Percentiles rank a stretch among this genome's conserved stretches.
These are phyloP conservation scores for Hydropotes inermis DNA, from an alignment of 2,113 vertebrate genomes.

Conservation along the genomic window DNA sequence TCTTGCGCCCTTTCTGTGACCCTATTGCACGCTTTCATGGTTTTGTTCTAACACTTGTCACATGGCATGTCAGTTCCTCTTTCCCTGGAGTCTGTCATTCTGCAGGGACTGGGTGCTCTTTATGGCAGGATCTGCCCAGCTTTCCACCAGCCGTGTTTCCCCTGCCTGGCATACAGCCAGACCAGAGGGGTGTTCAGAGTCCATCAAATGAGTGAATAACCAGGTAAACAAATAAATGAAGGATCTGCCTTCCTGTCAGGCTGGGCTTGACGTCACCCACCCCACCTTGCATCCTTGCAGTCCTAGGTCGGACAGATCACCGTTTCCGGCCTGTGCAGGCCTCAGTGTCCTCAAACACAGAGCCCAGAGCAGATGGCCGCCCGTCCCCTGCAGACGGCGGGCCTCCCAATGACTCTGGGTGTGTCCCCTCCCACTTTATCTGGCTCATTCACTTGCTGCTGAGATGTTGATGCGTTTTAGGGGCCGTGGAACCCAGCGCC, in stretches of 20 bases:
- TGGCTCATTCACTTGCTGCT: not conserved
- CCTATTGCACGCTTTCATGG: rapidly evolving
- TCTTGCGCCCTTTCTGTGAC: not conserved
- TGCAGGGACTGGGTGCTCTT: not conserved
- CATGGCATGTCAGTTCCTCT: rapidly evolving
- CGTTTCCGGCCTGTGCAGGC: not conserved
- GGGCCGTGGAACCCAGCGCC: conserved; percentile 15
- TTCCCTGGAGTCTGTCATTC: rapidly evolving
- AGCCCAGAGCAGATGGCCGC: not conserved
- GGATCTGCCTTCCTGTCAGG: not conserved
- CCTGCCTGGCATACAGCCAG: not conserved
- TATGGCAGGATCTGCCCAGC: not conserved
- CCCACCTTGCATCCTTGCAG: rapidly evolving
- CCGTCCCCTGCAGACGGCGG: rapidly evolving
- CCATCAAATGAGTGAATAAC: not conserved
- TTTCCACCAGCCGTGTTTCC: not conserved
- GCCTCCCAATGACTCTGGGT: not conserved
- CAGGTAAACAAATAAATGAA: no score
- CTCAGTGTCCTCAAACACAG: not conserved
- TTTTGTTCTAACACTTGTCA: not conserved
- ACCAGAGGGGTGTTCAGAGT: not conserved
- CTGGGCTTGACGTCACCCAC: not conserved
- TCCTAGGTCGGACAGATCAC: not conserved
- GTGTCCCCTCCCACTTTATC: not conserved
- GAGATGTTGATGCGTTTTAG: conserved; percentile 22